Evolutionary conservation across 2,888 invertebrate genomes (phyloP), one percentile per base, ranked within the genome.

Genomic region (Bellardia bayeri): DNA sequence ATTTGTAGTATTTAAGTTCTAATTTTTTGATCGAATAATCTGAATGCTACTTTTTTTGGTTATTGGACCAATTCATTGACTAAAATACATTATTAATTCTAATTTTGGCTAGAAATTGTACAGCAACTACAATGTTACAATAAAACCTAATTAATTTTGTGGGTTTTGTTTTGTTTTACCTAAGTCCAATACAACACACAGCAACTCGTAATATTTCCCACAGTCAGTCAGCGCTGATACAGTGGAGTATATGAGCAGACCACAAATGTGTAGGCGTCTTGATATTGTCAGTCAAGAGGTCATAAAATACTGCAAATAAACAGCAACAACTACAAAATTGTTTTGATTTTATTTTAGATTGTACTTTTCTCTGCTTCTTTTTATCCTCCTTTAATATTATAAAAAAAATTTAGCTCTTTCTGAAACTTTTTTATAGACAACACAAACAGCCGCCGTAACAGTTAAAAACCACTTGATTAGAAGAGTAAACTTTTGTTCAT

Each of bases 231-330:
- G n/a, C 9, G 45, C 45, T 42, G 14, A 42, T 42, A 40, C 30
- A 14, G 37, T 14, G 51, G 9, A 63, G 63, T 69, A n/a, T 75
- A 33, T 69, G 33, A 75, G 33, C 64, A 56, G 81, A 66, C 85
- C 74, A 75, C 89, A 91, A 90, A 92, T 90, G 91, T 91, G 91
- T 91, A 91, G 91, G 91, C 91, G 91, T 91, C 90, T 92, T 91
- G 92, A 91, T 91, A 91, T 91, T 91, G 91, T 91, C 91, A 91
- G 91, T 92, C 91, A 91, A 91, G 91, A 91, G 91, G 91, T 91
- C 92, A 91, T 91, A 87, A 86, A 80, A 64, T 82, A 79, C 74
- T 58, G 79, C 74, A 86, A 78, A 81, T 63, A 51, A 37, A 63
- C 45, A 51, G 61, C 69, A 76, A 76, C 54, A 63, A 68, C 14